These are phyloP conservation scores for Elysia crispata DNA, from an alignment of 2,888 invertebrate species.

Conservation along the genomic window DNA sequence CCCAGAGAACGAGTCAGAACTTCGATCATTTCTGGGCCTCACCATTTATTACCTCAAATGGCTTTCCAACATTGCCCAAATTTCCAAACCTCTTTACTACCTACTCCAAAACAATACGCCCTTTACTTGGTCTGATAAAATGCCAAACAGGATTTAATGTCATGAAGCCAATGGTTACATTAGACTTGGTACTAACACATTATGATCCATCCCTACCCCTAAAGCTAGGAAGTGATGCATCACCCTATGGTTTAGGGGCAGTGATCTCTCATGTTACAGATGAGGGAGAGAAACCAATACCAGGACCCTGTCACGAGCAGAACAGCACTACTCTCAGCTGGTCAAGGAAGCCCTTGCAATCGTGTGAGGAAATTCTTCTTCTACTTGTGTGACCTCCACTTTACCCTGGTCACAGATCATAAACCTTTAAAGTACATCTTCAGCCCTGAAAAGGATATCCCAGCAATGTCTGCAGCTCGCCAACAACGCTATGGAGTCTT, in stretches of 20 bases:
- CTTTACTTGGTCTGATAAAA: constrained; percentile 52
- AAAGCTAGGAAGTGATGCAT: constrained; percentile 74
- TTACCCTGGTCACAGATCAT: constrained; percentile 26
- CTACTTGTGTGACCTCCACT: constrained; percentile 34
- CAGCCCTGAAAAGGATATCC: constrained; percentile 64
- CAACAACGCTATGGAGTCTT: constrained; percentile 66
- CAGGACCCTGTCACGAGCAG: constrained; percentile 32
- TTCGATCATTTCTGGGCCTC: constrained; percentile 58
- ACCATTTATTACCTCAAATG: constrained; percentile 53
- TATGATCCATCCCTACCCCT: constrained; percentile 61
- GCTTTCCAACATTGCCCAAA: constrained; percentile 6
- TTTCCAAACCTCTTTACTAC: constrained; percentile 35
- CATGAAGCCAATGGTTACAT: constrained; percentile 55
- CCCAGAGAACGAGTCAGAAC: constrained; percentile 48
- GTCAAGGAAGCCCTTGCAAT: constrained; percentile 35
- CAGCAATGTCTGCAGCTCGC: constrained; percentile 63
- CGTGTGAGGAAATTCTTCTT: constrained; percentile 33
- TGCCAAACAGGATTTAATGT: constrained; percentile 49
- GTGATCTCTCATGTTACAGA: constrained; percentile 41
- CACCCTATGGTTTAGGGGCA: constrained; percentile 69
- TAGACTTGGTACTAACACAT: constrained; percentile 58
- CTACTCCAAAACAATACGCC: constrained; percentile 49
- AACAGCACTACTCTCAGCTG: constrained; percentile 38
- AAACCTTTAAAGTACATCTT: constrained; percentile 56
- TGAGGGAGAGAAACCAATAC: constrained; percentile 45